Percentiles rank a stretch among this genome's conserved stretches.
Evolutionary conservation across 2,113 vertebrate species (phyloP).

Genomic region (Sclerurus mexicanus): DNA sequence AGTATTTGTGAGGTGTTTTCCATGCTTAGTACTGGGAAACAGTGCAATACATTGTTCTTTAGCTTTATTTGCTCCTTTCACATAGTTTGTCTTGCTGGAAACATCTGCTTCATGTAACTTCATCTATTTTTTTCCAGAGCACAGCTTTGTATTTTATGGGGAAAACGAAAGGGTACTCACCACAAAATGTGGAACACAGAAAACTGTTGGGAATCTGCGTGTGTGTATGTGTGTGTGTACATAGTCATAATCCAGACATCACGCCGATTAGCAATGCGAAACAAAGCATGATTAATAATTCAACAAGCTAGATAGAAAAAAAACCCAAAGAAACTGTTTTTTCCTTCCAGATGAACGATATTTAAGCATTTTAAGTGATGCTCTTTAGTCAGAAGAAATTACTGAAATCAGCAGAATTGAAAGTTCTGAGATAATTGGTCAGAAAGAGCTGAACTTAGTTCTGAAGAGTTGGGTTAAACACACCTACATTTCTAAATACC

Average conservation of each 20-base stretch:
- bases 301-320: not conserved
- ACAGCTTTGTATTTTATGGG: not conserved
- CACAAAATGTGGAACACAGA: not conserved
- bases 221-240: not conserved
- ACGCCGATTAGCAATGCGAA: slow-evolving; percentile 34
- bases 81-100: not conserved
- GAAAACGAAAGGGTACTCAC: not conserved
- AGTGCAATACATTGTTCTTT: not conserved
- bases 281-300: slow-evolving; percentile 52
- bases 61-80: not conserved
- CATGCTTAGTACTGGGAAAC: not conserved
- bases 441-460: not conserved
- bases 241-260: slow-evolving; percentile 27
- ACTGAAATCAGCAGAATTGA: not conserved
- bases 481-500: not conserved
- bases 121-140: not conserved
- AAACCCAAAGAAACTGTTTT: not conserved
- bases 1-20: not conserved
- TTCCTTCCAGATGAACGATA: not conserved
- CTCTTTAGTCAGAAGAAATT: slow-evolving; percentile 29
- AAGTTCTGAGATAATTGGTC: not conserved
- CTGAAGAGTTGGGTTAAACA: not conserved
- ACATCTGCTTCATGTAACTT: not conserved
- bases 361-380: slow-evolving; percentile 34
- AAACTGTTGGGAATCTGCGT: not conserved